Evolutionary conservation across 2,888 invertebrate genomes (phyloP), one percentile per base, ranked within the genome.

Genomic region (Torymus aiolomorphi): DNA sequence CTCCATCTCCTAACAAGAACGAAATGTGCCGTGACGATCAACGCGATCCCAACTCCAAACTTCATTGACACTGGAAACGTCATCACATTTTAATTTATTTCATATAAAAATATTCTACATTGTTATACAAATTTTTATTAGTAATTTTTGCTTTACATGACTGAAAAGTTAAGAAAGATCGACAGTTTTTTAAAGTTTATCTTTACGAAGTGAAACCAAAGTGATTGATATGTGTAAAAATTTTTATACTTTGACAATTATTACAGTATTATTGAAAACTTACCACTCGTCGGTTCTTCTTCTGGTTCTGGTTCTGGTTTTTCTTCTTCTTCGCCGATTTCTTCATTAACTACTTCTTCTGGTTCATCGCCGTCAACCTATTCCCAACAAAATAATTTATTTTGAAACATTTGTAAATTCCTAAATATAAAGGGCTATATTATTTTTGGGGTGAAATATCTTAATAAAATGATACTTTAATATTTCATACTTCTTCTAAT

Each of bases 11-110:
- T 95, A 91, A 95, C 94, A 91, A 96, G 94, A 91, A 96, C 95
- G 91, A 95, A 94, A 92, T 96, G 95, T 88, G 96, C 96, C 91
- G 96, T 96, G 91, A 94, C 93, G 91, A 96, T 94, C 91, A 96
- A 93, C 89, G 96, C 95, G 91, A 95, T 93, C 91, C 96, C 96
- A 91, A 96, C 95, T 91, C 94, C 94, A 92, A 96, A 93, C 93
- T 96, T 96, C 92, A 96, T 94, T 92, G 95, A 94, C 94, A 96
- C 96, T 96, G 95, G 91, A 96, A 95, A 93, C 14, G 49, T 66
- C 86, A 87, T 81, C 78, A 86, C 80, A 84, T 83, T 85, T 86
- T 82, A 80, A 85, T 83, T 83, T 82, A 76, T 62, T 49, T 83
- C 63, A 84, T 81, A 42, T 83, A 31, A 31, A 31, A 31, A 42